Evolutionary conservation across 2,113 vertebrate genomes (phyloP), one percentile per base, ranked within the genome.

Genomic region (Pangasianodon gigas): DNA sequence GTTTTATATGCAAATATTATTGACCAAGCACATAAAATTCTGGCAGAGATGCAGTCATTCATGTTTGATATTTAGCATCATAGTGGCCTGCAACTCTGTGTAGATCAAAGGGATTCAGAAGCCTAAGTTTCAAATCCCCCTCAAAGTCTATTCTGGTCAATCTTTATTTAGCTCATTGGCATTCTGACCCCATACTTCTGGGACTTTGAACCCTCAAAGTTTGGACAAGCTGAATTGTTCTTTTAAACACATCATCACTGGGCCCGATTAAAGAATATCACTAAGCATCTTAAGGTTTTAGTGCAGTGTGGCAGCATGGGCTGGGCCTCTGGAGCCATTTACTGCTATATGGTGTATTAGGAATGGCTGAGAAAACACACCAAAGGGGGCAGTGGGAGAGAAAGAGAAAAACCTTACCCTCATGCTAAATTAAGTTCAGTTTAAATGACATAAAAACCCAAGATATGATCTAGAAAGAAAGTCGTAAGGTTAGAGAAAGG

Each of bases 231-330:
- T 93, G 93, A 95, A 96, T 95, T 93, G 94, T 94, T 96, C 95
- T 95, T 96, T 96, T 96, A 96, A 96, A 96, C 96, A 96, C 95
- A 96, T 96, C 96, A 96, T 95, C 95, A 95, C 94, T 94, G 88
- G 94, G 87, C 93, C 93, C 94, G 94, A 94, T 95, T 96, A 95
- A 95, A 95, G 95, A 95, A 95, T 95, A 96, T 95, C 93, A 92
- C 95, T 96, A 96, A 96, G 95, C 95, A 95, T 94, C 95, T 95
- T 95, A 95, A 95, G 95, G 96, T 94, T 96, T 96, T 96, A 96
- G 95, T 94, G 94, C 95, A 93, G 93, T 94, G 95, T 94, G 94
- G 95, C 92, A 90, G 94, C 89, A 91, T 92, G 90, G 88, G 91
- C 92, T 88, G 89, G 93, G 94, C 80, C 90, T 92, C n/a, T 32